Percentiles rank a stretch among this genome's conserved stretches.
These are phyloP conservation scores for Chloroceryle aenea DNA, from an alignment of 2,113 vertebrate species.

Conservation along the genomic window DNA sequence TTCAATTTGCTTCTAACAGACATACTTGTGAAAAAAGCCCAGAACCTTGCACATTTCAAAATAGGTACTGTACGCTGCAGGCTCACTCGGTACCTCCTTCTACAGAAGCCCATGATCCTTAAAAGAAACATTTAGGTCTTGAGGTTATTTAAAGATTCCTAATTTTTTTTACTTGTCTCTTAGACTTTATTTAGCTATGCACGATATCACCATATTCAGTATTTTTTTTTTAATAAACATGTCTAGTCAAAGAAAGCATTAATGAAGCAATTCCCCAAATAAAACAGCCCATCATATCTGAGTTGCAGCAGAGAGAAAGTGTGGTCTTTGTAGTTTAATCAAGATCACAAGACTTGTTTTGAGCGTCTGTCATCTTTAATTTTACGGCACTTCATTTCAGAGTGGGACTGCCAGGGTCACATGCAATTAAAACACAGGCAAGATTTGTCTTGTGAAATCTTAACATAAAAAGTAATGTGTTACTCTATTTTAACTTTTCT, in stretches of 20 bases:
- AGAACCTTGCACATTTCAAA: background rate
- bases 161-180: slow-evolving; percentile 69
- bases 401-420: slow-evolving; percentile 86
- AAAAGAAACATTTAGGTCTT: slow-evolving; percentile 56
- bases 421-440: slow-evolving; percentile 91
- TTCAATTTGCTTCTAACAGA: background rate
- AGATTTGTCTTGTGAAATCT: slow-evolving; percentile 89
- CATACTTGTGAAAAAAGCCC: background rate
- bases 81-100: background rate
- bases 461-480: slow-evolving; percentile 89
- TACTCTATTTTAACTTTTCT: slow-evolving; percentile 89
- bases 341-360: slow-evolving; percentile 89
- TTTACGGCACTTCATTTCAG: slow-evolving; percentile 89
- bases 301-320: slow-evolving; percentile 86
- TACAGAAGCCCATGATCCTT: slow-evolving; percentile 14
- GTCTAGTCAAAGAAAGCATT: slow-evolving; percentile 92
- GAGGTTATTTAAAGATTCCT: slow-evolving; percentile 71
- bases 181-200: slow-evolving; percentile 78
- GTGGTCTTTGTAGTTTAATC: slow-evolving; percentile 91
- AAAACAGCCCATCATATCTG: slow-evolving; percentile 89
- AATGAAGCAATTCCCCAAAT: slow-evolving; percentile 91
- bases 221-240: slow-evolving; percentile 93
- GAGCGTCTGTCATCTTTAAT: slow-evolving; percentile 89
- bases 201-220: slow-evolving; percentile 79
- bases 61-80: background rate